Percentiles rank a stretch among this genome's conserved stretches.
These are phyloP conservation scores for Coptodon rendalli DNA, from an alignment of 2,113 vertebrate genomes.

Conservation along the genomic window DNA sequence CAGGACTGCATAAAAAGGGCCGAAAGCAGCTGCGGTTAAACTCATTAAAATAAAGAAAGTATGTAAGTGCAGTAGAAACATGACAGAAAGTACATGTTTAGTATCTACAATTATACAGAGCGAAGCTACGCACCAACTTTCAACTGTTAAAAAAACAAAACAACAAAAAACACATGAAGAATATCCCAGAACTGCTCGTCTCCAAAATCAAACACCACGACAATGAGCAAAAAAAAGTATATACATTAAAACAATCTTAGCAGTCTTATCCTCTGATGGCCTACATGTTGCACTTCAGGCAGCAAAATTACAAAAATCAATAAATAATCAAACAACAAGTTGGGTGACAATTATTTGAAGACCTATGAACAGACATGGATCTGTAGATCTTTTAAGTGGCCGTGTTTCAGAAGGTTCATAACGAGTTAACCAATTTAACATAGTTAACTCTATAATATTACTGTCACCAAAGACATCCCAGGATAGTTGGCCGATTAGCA, in stretches of 20 bases:
- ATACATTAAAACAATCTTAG: background rate
- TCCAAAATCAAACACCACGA: background rate
- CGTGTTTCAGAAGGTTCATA: background rate
- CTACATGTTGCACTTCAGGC: background rate
- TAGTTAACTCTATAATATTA: background rate
- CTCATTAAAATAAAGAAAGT: background rate
- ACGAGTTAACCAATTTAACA: background rate
- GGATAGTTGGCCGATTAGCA: background rate
- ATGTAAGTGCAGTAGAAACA: background rate
- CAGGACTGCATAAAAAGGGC: background rate
- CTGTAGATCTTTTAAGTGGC: background rate
- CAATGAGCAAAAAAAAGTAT: background rate
- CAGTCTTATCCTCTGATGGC: background rate
- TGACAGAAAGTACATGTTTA: background rate
- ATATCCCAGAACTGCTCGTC: background rate
- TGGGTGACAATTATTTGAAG: background rate
- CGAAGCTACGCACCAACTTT: background rate
- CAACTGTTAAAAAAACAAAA: background rate
- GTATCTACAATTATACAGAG: background rate
- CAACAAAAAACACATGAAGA: background rate
- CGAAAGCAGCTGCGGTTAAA: background rate
- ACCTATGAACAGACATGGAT: background rate
- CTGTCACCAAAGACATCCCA: background rate
- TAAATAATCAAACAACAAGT: background rate
- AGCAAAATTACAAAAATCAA: background rate